Percentiles rank a stretch among this genome's conserved stretches.
These are phyloP conservation scores for Heliconius aoede DNA, from an alignment of 2,888 invertebrate genomes.

Conservation along the genomic window DNA sequence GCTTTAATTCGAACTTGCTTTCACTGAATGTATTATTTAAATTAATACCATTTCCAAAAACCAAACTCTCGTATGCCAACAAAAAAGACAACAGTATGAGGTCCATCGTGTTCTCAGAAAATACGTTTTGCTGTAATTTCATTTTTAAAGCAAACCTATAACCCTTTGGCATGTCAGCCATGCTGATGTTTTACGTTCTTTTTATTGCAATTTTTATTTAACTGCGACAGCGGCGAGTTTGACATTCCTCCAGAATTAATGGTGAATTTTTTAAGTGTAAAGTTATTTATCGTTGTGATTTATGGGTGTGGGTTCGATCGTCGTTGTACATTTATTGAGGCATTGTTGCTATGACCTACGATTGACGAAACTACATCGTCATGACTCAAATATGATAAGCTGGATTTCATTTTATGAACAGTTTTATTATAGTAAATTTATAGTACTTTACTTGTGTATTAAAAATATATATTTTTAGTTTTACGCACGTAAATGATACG, in stretches of 20 bases:
- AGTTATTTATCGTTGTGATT: slow-evolving; percentile 41
- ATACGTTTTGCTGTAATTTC: slow-evolving; percentile 42
- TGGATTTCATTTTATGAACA: too few relatives aligned
- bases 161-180: slow-evolving; percentile 50
- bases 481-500: too few relatives aligned
- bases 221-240: slow-evolving; percentile 48
- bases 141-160: slow-evolving; percentile 48
- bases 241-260: slow-evolving; percentile 47
- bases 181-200: slow-evolving; percentile 51
- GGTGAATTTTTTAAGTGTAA: slow-evolving; percentile 41
- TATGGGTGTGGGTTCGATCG: slow-evolving; percentile 38
- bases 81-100: slow-evolving; percentile 15
- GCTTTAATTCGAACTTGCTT: background rate
- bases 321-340: slow-evolving; percentile 4
- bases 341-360: background rate
- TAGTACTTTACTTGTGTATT: too few relatives aligned
- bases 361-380: background rate
- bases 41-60: background rate
- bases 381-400: too few relatives aligned
- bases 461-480: too few relatives aligned
- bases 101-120: slow-evolving; percentile 35
- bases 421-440: too few relatives aligned
- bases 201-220: slow-evolving; percentile 54
- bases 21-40: background rate
- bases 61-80: background rate